Conservation (phyloP, 1,140 invertebrate species). For the Metaphire vulgaris region DNA sequence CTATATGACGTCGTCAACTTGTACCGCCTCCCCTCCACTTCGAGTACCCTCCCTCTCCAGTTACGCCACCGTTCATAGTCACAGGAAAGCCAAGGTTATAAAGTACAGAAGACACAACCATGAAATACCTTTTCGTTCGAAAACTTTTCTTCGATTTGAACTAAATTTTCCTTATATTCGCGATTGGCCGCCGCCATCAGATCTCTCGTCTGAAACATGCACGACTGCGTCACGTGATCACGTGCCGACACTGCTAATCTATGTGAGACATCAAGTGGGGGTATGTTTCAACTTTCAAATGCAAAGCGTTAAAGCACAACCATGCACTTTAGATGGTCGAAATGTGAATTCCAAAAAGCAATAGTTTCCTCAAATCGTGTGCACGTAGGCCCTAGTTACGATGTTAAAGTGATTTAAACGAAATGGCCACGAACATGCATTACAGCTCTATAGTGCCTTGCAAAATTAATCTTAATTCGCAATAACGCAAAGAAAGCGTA, state of each 20-base stretch:
- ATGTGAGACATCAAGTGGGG: neutral
- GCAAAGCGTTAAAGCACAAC: neutral
- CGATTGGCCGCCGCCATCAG: constrained; percentile 45
- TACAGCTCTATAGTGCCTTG: no score
- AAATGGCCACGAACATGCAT: no score
- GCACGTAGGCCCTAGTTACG: neutral
- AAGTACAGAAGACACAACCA: neutral
- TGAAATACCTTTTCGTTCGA: constrained; percentile 50
- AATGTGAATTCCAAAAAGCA: neutral
- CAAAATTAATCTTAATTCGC: no score
- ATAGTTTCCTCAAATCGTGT: neutral
- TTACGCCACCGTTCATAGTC: neutral
- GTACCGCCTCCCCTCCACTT: no score
- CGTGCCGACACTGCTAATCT: neutral
- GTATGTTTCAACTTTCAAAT: neutral
- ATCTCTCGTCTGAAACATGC: constrained; percentile 45
- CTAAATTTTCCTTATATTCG: constrained; percentile 46
- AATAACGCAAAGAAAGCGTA: no score
- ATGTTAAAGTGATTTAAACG: no score
- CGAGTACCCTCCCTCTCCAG: no score
- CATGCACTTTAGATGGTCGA: neutral
- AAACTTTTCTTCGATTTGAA: constrained; percentile 51
- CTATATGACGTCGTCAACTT: no score
- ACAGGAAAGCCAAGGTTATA: neutral
- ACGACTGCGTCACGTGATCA: neutral